Base-by-base conservation (phyloP, 1,140 invertebrate species). In the Drosophila kikkawai region DNA sequence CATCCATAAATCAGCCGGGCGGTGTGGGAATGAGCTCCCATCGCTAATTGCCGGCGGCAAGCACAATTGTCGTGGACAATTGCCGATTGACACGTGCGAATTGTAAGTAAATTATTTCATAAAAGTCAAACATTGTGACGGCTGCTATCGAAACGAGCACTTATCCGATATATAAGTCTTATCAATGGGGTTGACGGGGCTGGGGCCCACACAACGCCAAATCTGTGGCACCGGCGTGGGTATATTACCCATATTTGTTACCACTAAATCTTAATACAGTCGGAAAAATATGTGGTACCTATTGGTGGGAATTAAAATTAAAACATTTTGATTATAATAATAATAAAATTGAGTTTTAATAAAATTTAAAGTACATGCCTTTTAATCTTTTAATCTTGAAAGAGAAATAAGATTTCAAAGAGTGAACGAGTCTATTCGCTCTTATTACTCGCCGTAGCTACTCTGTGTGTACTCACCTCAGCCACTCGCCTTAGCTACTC, bases 71-170 rank as follows among this genome's bases (percentile, higher is more conserved):
- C 45, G 58, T 26, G n/a, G 45, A 45, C 61, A 81, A 80, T 85
- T 78, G 77, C 65, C 71, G 84, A 87, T 80, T 87, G 83, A 82
- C 83, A 88, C 68, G 83, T 83, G 84, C 79, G 70, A 87, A 88
- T 88, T 80, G 80, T 83, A 80, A 88, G 80, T 70, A 82, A 87
- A 87, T 88, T 87, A 87, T 87, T 88, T 84, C 59, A 79, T 79
- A 79, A 78, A 78, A 79, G 76, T 78, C 75, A 64, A 79, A 79
- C 75, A 79, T 79, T 71, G 47, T 57, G 76, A 79, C 76, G 59
- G 45, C 56, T 55, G 64, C 75, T 77, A 77, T 76, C 75, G 63
- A 69, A 86, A 82, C 80, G 85, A 58, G 64, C 70, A 75, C 76
- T 83, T 87, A 88, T 87, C 84, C 73, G 69, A 73, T 73, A 78